phyloP scores from a whole-genome alignment of 2,113 vertebrate genomes.

The Cyrtonyx montezumae region DNA sequence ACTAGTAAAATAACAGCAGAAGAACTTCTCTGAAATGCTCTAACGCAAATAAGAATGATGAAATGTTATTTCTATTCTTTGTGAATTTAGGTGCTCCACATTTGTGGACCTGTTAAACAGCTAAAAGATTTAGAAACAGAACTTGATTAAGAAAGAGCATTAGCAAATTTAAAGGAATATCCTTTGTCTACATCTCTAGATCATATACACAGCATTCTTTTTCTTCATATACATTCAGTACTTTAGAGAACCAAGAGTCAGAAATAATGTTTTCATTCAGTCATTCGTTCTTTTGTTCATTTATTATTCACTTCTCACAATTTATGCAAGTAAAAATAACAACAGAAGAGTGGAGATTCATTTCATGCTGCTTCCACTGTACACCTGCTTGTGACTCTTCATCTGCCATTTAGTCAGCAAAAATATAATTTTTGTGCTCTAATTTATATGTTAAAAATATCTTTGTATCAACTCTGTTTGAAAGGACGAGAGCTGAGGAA shows the following conservation, averaged over 20 bases:
- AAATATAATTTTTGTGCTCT: neutral
- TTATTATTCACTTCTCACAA: neutral
- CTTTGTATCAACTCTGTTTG: neutral
- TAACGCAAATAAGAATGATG: neutral
- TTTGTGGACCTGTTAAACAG: neutral
- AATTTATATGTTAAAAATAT: neutral
- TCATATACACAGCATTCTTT: neutral
- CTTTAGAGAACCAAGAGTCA: neutral
- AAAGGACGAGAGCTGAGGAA: neutral
- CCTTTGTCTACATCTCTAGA: neutral
- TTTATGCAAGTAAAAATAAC: neutral
- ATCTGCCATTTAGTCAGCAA: slow-evolving; percentile 24
- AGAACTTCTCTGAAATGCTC: neutral
- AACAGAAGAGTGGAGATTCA: no score
- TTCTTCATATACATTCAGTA: neutral
- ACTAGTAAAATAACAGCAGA: neutral
- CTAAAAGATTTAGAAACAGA: neutral
- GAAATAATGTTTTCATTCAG: no score
- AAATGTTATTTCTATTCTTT: neutral
- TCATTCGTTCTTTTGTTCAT: no score
- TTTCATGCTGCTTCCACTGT: no score
- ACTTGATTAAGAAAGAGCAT: fast-evolving
- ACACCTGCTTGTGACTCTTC: no score
- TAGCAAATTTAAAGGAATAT: neutral
- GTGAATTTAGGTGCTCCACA: neutral